Conservation (phyloP, 2,888 invertebrate species). For the Gari tellinella region DNA sequence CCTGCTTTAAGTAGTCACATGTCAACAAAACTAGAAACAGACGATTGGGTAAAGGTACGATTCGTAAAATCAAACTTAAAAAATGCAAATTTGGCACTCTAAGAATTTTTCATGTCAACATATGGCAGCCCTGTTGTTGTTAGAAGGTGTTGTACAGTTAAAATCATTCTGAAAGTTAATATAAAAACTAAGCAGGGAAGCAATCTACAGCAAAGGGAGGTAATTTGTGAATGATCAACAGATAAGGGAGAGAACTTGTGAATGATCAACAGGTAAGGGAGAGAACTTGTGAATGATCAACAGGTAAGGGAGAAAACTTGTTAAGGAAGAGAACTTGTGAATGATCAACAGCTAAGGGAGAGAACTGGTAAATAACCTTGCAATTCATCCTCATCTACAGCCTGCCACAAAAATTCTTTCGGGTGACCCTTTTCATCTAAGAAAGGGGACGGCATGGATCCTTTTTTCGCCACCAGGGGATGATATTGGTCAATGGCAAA, state of each 20-base stretch:
- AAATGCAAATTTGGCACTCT: no score
- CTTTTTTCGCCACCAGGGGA: slow-evolving; percentile 68
- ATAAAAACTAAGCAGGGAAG: no score
- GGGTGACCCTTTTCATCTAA: slow-evolving; percentile 63
- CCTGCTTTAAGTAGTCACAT: no score
- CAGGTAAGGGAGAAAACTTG: neutral
- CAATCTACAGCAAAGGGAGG: no score
- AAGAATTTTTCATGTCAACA: no score
- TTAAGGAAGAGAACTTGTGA: neutral
- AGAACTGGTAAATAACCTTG: slow-evolving; percentile 43
- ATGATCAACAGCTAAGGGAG: neutral
- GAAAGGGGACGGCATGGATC: slow-evolving; percentile 65
- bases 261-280: slow-evolving; percentile 1
- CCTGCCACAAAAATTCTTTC: slow-evolving; percentile 67
- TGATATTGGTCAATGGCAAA: slow-evolving; percentile 80
- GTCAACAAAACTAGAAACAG: no score
- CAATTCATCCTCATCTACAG: slow-evolving; percentile 68
- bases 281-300: slow-evolving; percentile 1
- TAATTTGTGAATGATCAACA: neutral
- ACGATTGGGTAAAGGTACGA: no score
- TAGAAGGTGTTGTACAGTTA: no score
- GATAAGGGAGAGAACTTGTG: neutral
- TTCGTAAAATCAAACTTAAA: no score
- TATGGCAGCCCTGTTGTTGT: no score
- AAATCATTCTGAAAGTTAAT: no score